Base-by-base conservation (phyloP, 1,140 invertebrate genomes). In the Sycophaga agraensis region DNA sequence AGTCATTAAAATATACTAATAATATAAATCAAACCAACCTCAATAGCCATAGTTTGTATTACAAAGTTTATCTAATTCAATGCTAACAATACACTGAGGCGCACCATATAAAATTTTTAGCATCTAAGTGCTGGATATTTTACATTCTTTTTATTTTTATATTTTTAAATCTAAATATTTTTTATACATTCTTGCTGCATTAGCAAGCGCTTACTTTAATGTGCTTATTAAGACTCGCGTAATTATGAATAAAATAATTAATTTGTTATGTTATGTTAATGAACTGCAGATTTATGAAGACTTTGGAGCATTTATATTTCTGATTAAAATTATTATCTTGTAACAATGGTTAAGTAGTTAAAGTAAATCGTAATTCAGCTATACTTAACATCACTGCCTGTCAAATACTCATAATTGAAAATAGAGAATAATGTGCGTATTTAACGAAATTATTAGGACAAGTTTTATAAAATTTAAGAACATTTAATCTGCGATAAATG, bases 111-210 rank as follows among this genome's bases (percentile, higher is more conserved):
- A 59, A 51, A 59, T 2, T 43, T n/a, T 12, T 21, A 43, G 28
- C 39, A 59, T 24, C 56, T 50, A 34, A 42, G 12, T 50, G 39
- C 28, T 43, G 12, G 43, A 35, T 43, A 43, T 59, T 49, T 59
- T 59, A 53, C 21, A 53, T 26, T 24, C 21, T 43, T 12, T 14
- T 6, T 49, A 53, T 45, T 24, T 34, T 17, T 9, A 51, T 51
- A 34, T 22, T 40, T 24, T 51, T 2, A 46, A 21, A 35, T 7
- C 7, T 59, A 51, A n/a, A 24, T 45, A 0, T 4, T 28, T 40
- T 53, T 60, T 31, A 48, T 59, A 43, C 35, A 46, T 42, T 37
- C 35, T 1, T 19, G 17, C 16, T 51, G 26, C 26, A 31, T 22
- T 24, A 51, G 21, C 21, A 42, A 4, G 19, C 8, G 22, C 35